Conservation (phyloP, 2,113 vertebrate genomes). For the Sorex araneus region DNA sequence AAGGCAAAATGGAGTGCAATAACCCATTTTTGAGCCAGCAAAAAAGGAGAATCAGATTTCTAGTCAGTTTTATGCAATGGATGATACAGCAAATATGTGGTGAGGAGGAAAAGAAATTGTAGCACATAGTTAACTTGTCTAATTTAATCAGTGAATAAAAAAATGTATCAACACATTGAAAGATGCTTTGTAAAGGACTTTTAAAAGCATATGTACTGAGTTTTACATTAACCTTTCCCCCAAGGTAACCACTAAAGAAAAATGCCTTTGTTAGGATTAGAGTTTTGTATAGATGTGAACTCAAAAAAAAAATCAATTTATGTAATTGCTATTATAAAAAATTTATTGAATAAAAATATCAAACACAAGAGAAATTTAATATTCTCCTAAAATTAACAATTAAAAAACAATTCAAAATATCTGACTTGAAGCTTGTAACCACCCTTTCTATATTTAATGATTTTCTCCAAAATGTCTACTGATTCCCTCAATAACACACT, state of each 20-base stretch:
- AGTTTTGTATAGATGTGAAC: neutral
- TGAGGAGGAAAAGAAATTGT: neutral
- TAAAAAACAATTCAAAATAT: neutral
- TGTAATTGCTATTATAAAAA: neutral
- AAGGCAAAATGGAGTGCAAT: conserved; percentile 70
- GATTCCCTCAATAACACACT: neutral
- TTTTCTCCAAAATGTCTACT: conserved; percentile 3
- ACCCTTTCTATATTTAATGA: neutral
- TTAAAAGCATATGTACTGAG: neutral
- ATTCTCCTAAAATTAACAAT: neutral
- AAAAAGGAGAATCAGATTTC: conserved; percentile 8
- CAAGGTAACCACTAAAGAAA: neutral
- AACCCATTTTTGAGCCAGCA: conserved; percentile 64
- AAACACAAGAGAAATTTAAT: no score
- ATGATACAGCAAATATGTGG: conserved; percentile 51
- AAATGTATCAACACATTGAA: neutral
- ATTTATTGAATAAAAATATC: neutral
- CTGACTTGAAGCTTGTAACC: neutral
- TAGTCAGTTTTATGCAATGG: conserved; percentile 7
- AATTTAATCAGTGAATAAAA: neutral
- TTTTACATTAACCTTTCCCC: conserved; percentile 16
- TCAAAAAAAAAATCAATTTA: neutral
- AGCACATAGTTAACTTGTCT: conserved; percentile 60
- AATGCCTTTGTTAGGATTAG: neutral
- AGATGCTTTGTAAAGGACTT: conserved; percentile 14